A percentile compares a stretch with the other conserved stretches of the same genome.
Evolutionary conservation across 2,797 vertebrate species (phyloP).

Genomic region (Heliangelus exortis): DNA sequence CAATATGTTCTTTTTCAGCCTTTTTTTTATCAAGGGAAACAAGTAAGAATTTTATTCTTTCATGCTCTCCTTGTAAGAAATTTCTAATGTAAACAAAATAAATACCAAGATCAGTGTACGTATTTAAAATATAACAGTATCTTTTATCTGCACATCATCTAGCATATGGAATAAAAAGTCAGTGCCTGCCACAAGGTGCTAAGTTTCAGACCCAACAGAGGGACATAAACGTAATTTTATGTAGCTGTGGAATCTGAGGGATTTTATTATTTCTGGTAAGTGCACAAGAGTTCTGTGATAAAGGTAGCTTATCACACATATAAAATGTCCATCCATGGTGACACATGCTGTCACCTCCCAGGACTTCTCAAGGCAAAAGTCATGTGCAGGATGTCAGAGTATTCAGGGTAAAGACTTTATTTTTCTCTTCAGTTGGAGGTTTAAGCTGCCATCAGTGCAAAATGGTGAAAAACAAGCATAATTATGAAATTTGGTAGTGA

Average conservation of each 20-base stretch:
- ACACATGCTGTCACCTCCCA: background rate
- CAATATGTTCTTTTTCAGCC: background rate
- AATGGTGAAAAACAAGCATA: background rate
- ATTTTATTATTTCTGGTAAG: background rate
- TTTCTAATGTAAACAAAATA: constrained; percentile 42
- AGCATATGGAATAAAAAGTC: background rate
- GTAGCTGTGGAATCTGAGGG: background rate
- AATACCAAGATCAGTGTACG: background rate
- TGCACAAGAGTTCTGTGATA: background rate
- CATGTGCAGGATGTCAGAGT: background rate
- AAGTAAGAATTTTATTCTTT: background rate
- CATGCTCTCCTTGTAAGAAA: background rate
- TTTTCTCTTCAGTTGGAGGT: background rate
- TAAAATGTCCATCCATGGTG: background rate
- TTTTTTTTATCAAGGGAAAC: background rate
- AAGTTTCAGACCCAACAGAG: background rate
- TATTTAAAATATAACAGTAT: constrained; percentile 1
- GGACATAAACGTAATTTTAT: background rate
- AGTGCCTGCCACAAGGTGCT: background rate
- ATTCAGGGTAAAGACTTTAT: background rate
- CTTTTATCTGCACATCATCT: background rate
- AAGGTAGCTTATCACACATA: background rate
- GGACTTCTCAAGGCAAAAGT: background rate
- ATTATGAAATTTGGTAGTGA: background rate
- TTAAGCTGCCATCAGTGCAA: background rate